These are phyloP conservation scores for Apeltes quadracus DNA, from an alignment of 2,113 vertebrate species.

Conservation along the genomic window DNA sequence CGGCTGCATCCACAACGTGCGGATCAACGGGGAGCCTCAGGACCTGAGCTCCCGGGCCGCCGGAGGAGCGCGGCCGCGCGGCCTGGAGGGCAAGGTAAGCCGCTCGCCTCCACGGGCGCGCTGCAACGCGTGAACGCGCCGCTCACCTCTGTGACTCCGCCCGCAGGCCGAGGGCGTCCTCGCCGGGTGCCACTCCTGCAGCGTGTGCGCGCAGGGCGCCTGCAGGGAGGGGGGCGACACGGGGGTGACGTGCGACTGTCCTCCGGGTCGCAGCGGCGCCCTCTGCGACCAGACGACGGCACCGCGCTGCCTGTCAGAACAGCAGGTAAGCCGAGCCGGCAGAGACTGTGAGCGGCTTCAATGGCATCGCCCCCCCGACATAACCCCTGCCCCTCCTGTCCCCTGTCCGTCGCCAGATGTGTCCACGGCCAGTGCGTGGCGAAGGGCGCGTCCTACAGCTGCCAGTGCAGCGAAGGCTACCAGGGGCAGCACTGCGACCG, in stretches of 20 bases:
- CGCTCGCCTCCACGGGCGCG: too few relatives aligned
- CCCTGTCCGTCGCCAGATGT: constrained; percentile 80
- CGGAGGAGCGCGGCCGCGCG: constrained; percentile 68
- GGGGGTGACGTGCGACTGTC: constrained; percentile 92
- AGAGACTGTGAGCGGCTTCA: background rate
- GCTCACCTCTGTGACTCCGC: background rate
- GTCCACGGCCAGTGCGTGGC: constrained; percentile 85
- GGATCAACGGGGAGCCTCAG: constrained; percentile 93
- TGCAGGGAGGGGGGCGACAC: constrained; percentile 89
- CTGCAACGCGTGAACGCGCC: too few relatives aligned
- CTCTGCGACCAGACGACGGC: constrained; percentile 88
- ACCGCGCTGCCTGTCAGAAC: constrained; percentile 83
- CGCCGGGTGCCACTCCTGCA: constrained; percentile 93
- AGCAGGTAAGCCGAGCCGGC: constrained; percentile 80
- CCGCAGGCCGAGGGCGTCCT: constrained; percentile 79
- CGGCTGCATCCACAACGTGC: constrained; percentile 93
- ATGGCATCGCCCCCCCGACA: background rate
- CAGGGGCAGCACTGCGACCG: constrained; percentile 86
- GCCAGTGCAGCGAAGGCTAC: constrained; percentile 89
- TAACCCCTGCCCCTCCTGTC: background rate
- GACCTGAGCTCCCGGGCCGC: constrained; percentile 83
- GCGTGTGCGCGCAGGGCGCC: constrained; percentile 90
- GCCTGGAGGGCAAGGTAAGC: constrained; percentile 73
- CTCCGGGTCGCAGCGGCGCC: constrained; percentile 85
- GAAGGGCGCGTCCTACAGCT: constrained; percentile 83